Evolutionary conservation across 64 coral and sea anemone species (phyloP), one percentile per base, ranked within the genome.

Genomic region (Trachythela sp.): DNA sequence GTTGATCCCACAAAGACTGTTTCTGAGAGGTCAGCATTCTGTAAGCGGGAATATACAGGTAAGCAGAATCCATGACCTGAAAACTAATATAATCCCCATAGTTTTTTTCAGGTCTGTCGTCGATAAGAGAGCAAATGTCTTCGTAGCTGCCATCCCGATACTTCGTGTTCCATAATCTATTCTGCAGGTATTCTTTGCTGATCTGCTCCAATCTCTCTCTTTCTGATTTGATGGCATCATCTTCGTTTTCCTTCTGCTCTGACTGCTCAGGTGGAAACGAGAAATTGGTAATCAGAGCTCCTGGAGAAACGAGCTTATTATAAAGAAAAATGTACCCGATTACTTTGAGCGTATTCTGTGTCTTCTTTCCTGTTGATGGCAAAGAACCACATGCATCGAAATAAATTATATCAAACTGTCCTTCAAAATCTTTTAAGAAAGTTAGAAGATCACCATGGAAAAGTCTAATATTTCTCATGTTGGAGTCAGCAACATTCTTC

Each of bases 321-420:
- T 89, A 59, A 31, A 83, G 45, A 31, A 93, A 93, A 39, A 93
- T 67, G 38, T 36, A 49, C 4, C 90, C 90, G 14, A 91, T 91
- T 18, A 50, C 15, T 15, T 85, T 88, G 8, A 85, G 36, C 0
- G 86, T 71, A 2, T 85, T 29, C 56, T 89, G 76, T 30, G 50
- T 51, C n/a, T n/a, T n/a, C n/a, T n/a, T n/a, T n/a, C n/a, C n/a
- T 10, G 8, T 26, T 42, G 86, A 83, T 37, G 84, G 84, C 24
- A 91, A 72, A 32, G 56, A 17, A 39, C 54, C 83, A 7, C 52
- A 70, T 2, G 86, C 83, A 89, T 92, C 91, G 22, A 89, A 89
- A 41, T 92, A 89, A 85, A 92, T 92, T 9, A 92, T 89, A 38
- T 92, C 91, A 88, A 89, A 92, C 58, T 92, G 52, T 37, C 43